Percentiles rank a stretch among this genome's conserved stretches.
Evolutionary conservation across 2,113 vertebrate genomes (phyloP).

Genomic region (Vulpes ferrilata): DNA sequence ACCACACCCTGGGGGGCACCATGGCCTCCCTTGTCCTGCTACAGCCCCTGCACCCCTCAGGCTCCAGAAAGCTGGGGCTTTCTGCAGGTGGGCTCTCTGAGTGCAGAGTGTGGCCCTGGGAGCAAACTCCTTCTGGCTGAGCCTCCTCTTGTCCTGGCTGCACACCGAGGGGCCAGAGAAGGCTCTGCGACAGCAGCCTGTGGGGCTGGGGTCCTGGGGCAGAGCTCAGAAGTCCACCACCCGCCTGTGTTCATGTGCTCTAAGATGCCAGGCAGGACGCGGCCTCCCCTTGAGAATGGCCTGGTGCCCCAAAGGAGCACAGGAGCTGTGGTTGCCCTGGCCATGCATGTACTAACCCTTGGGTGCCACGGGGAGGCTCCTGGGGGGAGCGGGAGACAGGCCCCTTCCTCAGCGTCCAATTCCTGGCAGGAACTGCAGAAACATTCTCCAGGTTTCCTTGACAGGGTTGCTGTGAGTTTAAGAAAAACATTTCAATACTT

Average conservation of each 20-base stretch:
- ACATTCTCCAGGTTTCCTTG: too few species aligned
- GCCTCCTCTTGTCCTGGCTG: background rate
- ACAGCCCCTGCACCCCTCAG: background rate
- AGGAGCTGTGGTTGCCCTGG: background rate
- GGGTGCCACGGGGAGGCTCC: background rate
- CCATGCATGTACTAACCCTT: background rate
- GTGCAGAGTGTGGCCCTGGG: background rate
- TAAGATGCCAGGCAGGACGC: rapidly evolving
- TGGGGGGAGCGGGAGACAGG: rapidly evolving
- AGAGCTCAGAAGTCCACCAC: background rate
- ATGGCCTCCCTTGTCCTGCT: background rate
- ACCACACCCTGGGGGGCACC: background rate
- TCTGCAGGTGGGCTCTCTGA: too few species aligned
- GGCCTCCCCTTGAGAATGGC: background rate
- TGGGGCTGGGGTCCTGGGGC: background rate
- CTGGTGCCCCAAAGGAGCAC: background rate
- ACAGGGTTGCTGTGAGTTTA: background rate
- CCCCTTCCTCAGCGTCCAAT: background rate
- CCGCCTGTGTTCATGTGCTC: rapidly evolving
- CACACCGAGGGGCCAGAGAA: rapidly evolving
- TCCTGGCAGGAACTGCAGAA: too few species aligned
- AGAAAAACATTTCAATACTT: background rate
- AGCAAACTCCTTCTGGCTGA: background rate
- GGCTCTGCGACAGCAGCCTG: rapidly evolving
- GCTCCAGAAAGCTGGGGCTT: rapidly evolving